Conservation (phyloP, 2,113 vertebrate species). For the Eptesicus fuscus region DNA sequence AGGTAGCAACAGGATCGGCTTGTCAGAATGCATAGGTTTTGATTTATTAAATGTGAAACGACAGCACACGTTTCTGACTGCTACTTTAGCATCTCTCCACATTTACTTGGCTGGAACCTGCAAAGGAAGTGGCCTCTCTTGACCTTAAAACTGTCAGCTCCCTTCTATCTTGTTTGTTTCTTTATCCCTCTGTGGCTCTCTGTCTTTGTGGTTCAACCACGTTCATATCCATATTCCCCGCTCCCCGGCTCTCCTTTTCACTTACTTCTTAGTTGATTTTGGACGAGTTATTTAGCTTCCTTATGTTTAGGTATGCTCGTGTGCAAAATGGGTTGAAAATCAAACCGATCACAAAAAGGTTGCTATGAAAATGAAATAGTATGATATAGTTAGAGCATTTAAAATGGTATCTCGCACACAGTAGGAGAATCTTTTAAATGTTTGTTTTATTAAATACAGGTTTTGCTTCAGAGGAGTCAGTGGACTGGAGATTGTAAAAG, state of each 20-base stretch:
- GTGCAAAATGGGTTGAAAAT: neutral
- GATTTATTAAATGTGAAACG: neutral
- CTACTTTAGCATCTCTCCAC: neutral
- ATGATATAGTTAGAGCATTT: neutral
- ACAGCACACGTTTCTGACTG: neutral
- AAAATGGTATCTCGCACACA: neutral
- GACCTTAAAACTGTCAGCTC: neutral
- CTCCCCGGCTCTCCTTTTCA: neutral
- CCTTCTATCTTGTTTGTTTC: neutral
- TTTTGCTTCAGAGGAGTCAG: neutral
- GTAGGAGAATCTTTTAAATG: neutral
- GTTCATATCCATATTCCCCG: neutral
- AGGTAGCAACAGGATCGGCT: neutral
- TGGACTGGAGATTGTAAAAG: neutral
- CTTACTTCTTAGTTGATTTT: neutral
- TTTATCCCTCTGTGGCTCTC: neutral
- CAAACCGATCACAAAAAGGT: neutral
- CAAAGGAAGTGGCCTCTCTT: neutral
- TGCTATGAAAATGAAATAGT: neutral
- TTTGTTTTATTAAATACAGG: neutral
- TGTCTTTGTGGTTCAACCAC: neutral
- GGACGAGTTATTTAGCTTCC: neutral
- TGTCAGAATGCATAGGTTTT: neutral
- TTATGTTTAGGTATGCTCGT: neutral
- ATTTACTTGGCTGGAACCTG: neutral